phyloP scores from a whole-genome alignment of 2,113 vertebrate species.

The Oreocharis arfaki region DNA sequence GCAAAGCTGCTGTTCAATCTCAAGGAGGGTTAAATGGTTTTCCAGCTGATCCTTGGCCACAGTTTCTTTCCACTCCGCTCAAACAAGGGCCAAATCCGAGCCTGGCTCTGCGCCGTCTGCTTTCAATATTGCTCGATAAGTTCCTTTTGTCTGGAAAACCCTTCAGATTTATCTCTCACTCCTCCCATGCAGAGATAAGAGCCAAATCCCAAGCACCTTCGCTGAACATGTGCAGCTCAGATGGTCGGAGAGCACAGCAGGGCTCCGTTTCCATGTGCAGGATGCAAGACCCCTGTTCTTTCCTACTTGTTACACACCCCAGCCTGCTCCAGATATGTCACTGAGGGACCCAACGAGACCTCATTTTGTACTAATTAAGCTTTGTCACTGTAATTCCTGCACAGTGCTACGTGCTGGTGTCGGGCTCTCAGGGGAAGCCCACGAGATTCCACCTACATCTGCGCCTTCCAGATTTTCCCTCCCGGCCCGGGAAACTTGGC shows the following conservation, averaged over 20 bases:
- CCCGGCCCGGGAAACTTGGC: conserved; percentile 28
- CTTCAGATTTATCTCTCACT: conserved; percentile 24
- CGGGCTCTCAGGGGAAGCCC: not conserved
- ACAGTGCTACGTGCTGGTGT: not conserved
- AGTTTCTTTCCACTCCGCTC: not conserved
- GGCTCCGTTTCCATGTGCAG: not conserved
- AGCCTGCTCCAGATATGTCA: not conserved
- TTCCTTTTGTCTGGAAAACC: conserved; percentile 30
- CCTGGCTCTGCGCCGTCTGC: not conserved
- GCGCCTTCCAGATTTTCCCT: not conserved
- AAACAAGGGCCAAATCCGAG: not conserved
- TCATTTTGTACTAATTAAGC: not conserved
- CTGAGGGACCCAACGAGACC: not conserved
- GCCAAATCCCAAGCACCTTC: not conserved
- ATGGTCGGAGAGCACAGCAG: not conserved
- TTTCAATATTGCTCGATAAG: not conserved
- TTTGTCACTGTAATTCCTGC: not conserved
- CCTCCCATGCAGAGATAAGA: not conserved
- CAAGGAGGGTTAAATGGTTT: conserved; percentile 23
- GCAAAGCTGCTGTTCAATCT: not conserved
- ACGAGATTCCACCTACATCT: conserved; percentile 37
- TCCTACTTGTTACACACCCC: not conserved
- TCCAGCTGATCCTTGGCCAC: conserved; percentile 39
- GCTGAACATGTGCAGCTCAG: not conserved
- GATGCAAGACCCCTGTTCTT: not conserved